Evolutionary conservation across 2,113 vertebrate species (phyloP).

Genomic region (Lycaon pictus): DNA sequence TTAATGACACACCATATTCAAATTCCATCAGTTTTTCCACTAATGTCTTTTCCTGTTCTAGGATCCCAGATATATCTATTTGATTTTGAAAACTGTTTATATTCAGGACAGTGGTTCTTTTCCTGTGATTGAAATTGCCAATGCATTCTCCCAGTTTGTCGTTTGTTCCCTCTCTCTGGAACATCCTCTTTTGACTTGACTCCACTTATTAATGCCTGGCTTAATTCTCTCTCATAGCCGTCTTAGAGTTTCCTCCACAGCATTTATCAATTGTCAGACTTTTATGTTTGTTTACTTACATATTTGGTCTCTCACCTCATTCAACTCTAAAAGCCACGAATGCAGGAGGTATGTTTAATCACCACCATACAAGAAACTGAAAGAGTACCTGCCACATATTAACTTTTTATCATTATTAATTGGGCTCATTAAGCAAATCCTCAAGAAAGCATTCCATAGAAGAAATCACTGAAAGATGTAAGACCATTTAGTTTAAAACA

Average conservation of each 20-base stretch:
- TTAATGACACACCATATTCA: neutral
- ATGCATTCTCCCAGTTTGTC: neutral
- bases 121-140: neutral
- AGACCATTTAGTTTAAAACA: neutral
- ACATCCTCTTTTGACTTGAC: neutral
- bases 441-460: neutral
- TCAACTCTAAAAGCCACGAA: neutral
- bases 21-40: neutral
- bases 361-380: neutral
- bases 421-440: neutral
- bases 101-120: neutral
- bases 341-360: neutral
- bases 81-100: neutral
- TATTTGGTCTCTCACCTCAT: neutral
- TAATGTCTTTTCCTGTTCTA: neutral
- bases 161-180: neutral
- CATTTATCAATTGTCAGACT: neutral
- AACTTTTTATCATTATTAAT: neutral
- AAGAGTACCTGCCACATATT: neutral
- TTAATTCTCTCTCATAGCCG: neutral
- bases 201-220: neutral
- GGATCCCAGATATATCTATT: neutral
- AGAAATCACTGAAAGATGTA: neutral
- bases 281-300: neutral
- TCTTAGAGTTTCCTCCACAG: neutral